Evolutionary conservation across 1,140 invertebrate species (phyloP).

Genomic region (Lanistes nyassanus): DNA sequence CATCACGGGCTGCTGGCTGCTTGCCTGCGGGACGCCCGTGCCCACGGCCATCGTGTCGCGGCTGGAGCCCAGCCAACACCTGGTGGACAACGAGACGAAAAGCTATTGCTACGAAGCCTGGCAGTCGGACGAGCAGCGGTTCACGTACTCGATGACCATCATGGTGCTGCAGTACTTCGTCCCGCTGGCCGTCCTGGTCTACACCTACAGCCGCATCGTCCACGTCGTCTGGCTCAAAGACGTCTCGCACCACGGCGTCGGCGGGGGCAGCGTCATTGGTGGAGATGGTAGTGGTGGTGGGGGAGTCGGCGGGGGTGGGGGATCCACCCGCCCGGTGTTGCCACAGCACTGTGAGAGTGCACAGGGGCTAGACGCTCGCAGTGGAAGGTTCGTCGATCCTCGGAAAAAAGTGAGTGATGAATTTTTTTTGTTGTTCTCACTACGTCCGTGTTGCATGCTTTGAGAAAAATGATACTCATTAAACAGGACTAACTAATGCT

Average conservation of each 20-base stretch:
- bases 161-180: slow-evolving; percentile 87
- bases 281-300: slow-evolving; percentile 82
- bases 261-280: slow-evolving; percentile 77
- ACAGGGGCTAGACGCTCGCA: slow-evolving; percentile 82
- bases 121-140: slow-evolving; percentile 66
- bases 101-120: slow-evolving; percentile 54
- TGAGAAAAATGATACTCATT: too few relatives aligned
- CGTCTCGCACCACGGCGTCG: slow-evolving; percentile 75
- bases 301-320: slow-evolving; percentile 82
- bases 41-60: slow-evolving; percentile 79
- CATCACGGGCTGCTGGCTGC: slow-evolving; percentile 80
- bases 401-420: slow-evolving; percentile 89
- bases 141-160: slow-evolving; percentile 81
- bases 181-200: slow-evolving; percentile 84
- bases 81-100: slow-evolving; percentile 7
- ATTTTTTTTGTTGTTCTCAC: too few relatives aligned
- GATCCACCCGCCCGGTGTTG: slow-evolving; percentile 53
- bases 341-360: slow-evolving; percentile 66
- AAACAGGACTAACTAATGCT: too few relatives aligned
- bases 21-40: slow-evolving; percentile 82
- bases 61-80: slow-evolving; percentile 33
- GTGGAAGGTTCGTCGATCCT: slow-evolving; percentile 82
- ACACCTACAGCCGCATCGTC: slow-evolving; percentile 88
- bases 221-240: slow-evolving; percentile 88
- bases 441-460: too few relatives aligned